These are phyloP conservation scores for Leptinotarsa defecta DNA, from an alignment of 1,140 invertebrate species.

Conservation along the genomic window DNA sequence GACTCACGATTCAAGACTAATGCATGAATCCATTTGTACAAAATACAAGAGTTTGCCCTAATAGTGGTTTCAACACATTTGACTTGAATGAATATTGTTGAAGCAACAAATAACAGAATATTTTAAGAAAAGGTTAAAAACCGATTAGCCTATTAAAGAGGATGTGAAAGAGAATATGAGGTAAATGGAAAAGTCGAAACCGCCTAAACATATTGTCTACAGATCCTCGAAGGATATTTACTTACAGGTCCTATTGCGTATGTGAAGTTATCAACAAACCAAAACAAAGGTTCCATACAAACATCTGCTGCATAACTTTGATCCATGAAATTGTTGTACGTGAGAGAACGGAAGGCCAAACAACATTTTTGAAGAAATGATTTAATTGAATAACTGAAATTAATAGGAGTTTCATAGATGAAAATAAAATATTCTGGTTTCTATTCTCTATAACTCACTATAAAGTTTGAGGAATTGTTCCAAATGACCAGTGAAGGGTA, in stretches of 20 bases:
- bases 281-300: conserved; percentile 90
- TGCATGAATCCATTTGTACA: too few relatives aligned
- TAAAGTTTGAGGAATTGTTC: conserved; percentile 38
- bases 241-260: conserved; percentile 83
- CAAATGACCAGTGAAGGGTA: conserved; percentile 46
- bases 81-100: too few relatives aligned
- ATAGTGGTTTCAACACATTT: too few relatives aligned
- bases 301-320: conserved; percentile 82
- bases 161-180: too few relatives aligned
- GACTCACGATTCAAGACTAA: too few relatives aligned
- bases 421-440: background rate
- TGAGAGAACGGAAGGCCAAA: conserved; percentile 61
- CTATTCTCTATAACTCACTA: background rate
- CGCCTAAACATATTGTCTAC: background rate
- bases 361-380: conserved; percentile 47
- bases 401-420: background rate
- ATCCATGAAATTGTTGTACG: conserved; percentile 78
- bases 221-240: conserved; percentile 41
- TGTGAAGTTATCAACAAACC: conserved; percentile 92
- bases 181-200: too few relatives aligned
- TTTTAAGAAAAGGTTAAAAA: too few relatives aligned
- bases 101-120: too few relatives aligned
- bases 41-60: too few relatives aligned
- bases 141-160: too few relatives aligned
- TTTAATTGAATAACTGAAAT: conserved; percentile 44